Evolutionary conservation across 2,797 vertebrate genomes (phyloP), one percentile per base, ranked within the genome.

Genomic region (Hephaestus fuliginosus): DNA sequence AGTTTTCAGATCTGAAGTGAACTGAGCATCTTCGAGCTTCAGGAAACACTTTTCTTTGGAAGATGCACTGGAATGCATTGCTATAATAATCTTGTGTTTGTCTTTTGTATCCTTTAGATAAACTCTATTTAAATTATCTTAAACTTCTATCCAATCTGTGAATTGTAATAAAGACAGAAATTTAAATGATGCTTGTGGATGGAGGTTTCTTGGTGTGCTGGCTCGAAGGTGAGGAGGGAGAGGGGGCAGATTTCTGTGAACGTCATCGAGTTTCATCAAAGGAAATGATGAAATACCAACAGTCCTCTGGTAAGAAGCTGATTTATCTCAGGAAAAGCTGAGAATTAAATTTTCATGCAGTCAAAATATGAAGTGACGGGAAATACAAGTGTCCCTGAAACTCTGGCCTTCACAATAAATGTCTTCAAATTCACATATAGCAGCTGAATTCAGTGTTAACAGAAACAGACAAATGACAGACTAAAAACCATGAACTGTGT

Each of bases 31-130:
- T 71, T 22, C 2, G 9, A 77, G 73, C 70, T 80, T 73, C 85
- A 75, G 76, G 71, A 90, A 85, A 74, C 70, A 44, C 74, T 74
- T 49, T 25, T 53, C 30, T 78, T 83, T 87, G 76, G 84, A 76
- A 85, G 82, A 95, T 96, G 96, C 96, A 97, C 96, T 97, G 97
- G 97, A 97, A 97, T 96, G 96, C 96, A 94, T 96, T 94, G 93
- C 94, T 96, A 94, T 96, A 96, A 95, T 93, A 96, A 95, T 93
- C 93, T 94, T 90, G 95, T 97, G 95, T 96, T 95, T 96, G 97
- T 96, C 96, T 97, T 97, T 97, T 97, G 95, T 97, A 97, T 96
- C 95, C 95, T 96, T 96, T 93, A 94, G 90, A 94, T 93, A 88
- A 95, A 91, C 60, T 92, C 75, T 93, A 90, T 93, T 94, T 91